Evolutionary conservation across 2,797 vertebrate species (phyloP).

Genomic region (Mus spretus): DNA sequence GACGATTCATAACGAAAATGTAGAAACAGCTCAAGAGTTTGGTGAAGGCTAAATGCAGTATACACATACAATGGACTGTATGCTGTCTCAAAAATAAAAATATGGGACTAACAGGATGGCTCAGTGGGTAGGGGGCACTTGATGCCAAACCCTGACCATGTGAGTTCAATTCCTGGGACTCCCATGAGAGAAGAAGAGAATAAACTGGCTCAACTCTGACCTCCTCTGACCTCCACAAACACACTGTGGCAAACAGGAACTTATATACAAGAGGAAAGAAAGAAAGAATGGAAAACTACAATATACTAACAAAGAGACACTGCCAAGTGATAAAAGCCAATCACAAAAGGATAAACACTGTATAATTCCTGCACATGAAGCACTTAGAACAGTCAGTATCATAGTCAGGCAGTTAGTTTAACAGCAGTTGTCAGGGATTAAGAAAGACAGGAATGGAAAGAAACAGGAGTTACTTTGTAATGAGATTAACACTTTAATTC

Average conservation of each 20-base stretch:
- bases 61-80: background rate
- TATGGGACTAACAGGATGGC: background rate
- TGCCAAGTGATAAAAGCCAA: constrained; percentile 13
- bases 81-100: background rate
- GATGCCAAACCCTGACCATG: background rate
- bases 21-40: background rate
- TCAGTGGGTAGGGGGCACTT: background rate
- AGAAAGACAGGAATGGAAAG: background rate
- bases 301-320: background rate
- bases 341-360: background rate
- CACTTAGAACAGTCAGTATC: background rate
- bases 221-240: background rate
- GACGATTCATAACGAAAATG: background rate
- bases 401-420: background rate
- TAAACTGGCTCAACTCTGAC: background rate
- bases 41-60: background rate
- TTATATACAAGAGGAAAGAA: no score
- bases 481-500: background rate
- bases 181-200: background rate
- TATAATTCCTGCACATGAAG: background rate
- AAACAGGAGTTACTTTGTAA: background rate
- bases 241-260: background rate
- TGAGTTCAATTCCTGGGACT: background rate
- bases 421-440: background rate
- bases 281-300: background rate